phyloP scores from a whole-genome alignment of 2,113 vertebrate species.

The Leptodactylus fuscus region DNA sequence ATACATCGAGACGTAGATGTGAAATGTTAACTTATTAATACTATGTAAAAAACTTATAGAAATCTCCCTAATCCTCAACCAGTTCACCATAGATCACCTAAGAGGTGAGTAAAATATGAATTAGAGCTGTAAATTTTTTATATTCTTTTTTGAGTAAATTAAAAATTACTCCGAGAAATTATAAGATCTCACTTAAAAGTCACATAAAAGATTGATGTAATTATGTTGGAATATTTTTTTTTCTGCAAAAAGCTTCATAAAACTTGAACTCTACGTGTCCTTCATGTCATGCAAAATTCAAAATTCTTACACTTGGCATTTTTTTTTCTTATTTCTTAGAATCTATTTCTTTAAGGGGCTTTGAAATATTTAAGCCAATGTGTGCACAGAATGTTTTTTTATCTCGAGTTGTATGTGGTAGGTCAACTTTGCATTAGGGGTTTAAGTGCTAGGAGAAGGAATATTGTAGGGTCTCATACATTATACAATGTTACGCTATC shows the following conservation, averaged over 20 bases:
- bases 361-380: not conserved
- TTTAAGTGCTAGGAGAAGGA: not conserved
- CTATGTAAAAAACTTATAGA: too few relatives aligned
- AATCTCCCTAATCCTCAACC: too few relatives aligned
- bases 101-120: not conserved
- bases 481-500: not conserved
- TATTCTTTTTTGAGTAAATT: not conserved
- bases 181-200: slow-evolving; percentile 9
- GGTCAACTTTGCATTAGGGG: not conserved
- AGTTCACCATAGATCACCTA: too few relatives aligned
- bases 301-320: not conserved
- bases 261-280: not conserved
- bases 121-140: not conserved
- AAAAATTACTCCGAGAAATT: slow-evolving; percentile 10
- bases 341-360: not conserved
- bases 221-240: not conserved
- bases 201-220: slow-evolving; percentile 1
- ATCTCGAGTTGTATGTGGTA: not conserved
- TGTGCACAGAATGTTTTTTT: not conserved
- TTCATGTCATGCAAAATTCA: slow-evolving; percentile 22
- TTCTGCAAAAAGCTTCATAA: not conserved
- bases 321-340: not conserved
- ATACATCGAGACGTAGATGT: too few relatives aligned
- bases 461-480: not conserved
- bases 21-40: too few relatives aligned